Percentiles rank a stretch among this genome's conserved stretches.
These are phyloP conservation scores for Macrosiphum euphorbiae DNA, from an alignment of 2,888 invertebrate genomes.

Conservation along the genomic window DNA sequence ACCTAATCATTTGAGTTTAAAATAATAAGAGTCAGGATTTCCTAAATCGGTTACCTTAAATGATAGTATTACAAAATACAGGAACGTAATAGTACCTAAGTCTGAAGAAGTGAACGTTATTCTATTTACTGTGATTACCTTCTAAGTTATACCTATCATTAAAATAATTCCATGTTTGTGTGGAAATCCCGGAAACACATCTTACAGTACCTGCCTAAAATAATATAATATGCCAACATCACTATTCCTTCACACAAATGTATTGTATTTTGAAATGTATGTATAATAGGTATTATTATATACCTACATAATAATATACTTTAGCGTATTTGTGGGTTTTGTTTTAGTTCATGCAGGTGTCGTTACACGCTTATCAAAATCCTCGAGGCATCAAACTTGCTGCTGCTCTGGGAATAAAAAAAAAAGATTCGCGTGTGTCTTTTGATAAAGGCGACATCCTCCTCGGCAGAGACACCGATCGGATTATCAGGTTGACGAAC, in stretches of 20 bases:
- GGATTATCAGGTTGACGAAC: slow-evolving; percentile 51
- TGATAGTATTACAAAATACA: too few species aligned
- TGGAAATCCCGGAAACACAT: not conserved
- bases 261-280: not conserved
- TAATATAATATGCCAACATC: not conserved
- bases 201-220: not conserved
- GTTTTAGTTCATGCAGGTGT: not conserved
- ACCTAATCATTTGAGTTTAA: too few species aligned
- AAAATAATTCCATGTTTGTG: not conserved
- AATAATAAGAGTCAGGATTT: too few species aligned
- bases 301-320: too few species aligned
- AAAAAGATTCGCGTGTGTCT: slow-evolving; percentile 28
- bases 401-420: not conserved
- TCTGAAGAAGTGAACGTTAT: not conserved
- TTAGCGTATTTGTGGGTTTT: not conserved
- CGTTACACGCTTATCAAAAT: slow-evolving; percentile 32
- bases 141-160: not conserved
- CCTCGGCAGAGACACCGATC: slow-evolving; percentile 26
- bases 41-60: too few species aligned
- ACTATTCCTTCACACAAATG: not conserved
- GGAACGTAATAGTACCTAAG: too few species aligned
- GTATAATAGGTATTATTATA: not conserved
- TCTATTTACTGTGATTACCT: too few species aligned
- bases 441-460: slow-evolving; percentile 28
- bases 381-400: not conserved